Percentiles rank a stretch among this genome's conserved stretches.
phyloP scores from a whole-genome alignment of 92 coral and sea anemone genomes.

The Parazoanthus swiftii region DNA sequence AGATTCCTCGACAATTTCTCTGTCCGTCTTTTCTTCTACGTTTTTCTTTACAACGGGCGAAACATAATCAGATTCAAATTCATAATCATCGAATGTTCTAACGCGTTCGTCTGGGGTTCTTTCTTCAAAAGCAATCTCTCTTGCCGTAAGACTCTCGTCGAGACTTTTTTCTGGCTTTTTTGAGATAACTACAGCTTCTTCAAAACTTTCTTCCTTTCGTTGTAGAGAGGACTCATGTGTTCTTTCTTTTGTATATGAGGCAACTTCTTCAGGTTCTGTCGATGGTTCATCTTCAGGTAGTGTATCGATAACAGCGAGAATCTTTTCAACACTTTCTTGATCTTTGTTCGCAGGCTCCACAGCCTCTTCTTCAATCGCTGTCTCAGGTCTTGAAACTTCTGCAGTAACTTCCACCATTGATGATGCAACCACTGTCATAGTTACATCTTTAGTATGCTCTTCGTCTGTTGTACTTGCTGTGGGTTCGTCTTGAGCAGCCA shows the following conservation, averaged over 20 bases:
- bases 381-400: background rate
- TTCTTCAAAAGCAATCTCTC: slow-evolving; percentile 16
- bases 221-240: background rate
- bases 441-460: background rate
- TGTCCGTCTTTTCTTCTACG: background rate
- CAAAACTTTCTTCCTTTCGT: background rate
- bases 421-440: slow-evolving; percentile 17
- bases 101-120: background rate
- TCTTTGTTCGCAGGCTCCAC: slow-evolving; percentile 13
- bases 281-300: slow-evolving; percentile 29
- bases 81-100: background rate
- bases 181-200: slow-evolving; percentile 9
- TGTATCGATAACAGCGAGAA: slow-evolving; percentile 32
- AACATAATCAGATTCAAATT: background rate
- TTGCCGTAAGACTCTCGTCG: background rate
- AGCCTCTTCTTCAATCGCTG: background rate
- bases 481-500: slow-evolving; percentile 5
- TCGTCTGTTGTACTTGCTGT: background rate
- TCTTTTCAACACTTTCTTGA: slow-evolving; percentile 9
- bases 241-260: background rate
- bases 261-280: background rate
- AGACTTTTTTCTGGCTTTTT: slow-evolving; percentile 7
- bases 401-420: background rate
- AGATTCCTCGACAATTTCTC: slow-evolving; percentile 4
- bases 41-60: background rate